These are phyloP conservation scores for Plusia festucae DNA, from an alignment of 2,888 invertebrate species.

Conservation along the genomic window DNA sequence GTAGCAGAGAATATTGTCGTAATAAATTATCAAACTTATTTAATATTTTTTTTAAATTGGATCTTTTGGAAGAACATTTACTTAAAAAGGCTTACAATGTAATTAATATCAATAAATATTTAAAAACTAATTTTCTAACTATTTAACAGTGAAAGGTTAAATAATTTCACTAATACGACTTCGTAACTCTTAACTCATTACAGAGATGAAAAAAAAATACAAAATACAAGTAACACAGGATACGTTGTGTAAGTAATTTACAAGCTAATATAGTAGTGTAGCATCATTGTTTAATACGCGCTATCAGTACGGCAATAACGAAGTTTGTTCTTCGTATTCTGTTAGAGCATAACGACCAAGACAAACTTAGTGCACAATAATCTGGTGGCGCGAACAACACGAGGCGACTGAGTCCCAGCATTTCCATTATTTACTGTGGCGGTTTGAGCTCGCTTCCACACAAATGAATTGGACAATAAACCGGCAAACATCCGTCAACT, in stretches of 20 bases:
- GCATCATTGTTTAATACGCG: constrained; percentile 43
- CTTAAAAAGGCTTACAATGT: no score
- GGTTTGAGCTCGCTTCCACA: constrained; percentile 73
- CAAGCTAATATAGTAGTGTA: constrained; percentile 26
- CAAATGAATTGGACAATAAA: constrained; percentile 83
- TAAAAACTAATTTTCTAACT: no score
- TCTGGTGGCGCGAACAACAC: constrained; percentile 72
- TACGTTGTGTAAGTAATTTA: neutral
- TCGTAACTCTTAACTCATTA: neutral
- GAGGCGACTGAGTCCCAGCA: constrained; percentile 68
- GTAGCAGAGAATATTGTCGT: neutral
- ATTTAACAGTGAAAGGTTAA: no score
- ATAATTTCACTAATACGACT: neutral
- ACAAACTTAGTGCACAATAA: constrained; percentile 81
- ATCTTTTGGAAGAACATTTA: no score
- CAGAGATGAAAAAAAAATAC: neutral
- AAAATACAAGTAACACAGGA: neutral
- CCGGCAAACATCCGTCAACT: constrained; percentile 78
- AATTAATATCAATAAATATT: no score
- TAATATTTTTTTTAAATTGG: no score
- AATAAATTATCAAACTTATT: no score
- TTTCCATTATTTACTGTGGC: constrained; percentile 78
- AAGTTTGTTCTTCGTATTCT: constrained; percentile 73
- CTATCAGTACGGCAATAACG: constrained; percentile 63
- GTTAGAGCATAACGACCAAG: constrained; percentile 73